Conservation (phyloP, 2,797 vertebrate species). For the Fistularia commersonii region DNA sequence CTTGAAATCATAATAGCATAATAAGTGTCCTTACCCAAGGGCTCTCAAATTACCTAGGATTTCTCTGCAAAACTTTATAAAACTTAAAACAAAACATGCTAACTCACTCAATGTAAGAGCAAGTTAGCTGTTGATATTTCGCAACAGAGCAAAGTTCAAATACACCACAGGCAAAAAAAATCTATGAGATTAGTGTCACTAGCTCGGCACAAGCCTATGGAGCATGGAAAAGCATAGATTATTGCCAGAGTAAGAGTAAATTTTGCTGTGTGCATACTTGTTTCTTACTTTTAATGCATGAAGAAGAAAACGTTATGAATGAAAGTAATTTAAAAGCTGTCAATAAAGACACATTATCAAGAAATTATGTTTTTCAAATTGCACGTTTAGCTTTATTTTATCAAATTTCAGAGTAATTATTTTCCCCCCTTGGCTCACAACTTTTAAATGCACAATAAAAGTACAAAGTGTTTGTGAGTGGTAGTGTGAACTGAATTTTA, state of each 20-base stretch:
- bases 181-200: conserved; percentile 48
- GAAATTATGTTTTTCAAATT: neutral
- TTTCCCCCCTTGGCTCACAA: too few relatives aligned
- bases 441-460: too few relatives aligned
- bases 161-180: conserved; percentile 26
- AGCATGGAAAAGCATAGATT: conserved; percentile 11
- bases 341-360: conserved; percentile 5
- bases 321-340: neutral
- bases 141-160: conserved; percentile 37
- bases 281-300: conserved; percentile 17
- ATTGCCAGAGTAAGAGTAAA: neutral
- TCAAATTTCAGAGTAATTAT: too few relatives aligned
- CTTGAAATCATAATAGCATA: neutral
- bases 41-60: neutral
- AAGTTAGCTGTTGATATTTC: conserved; percentile 32
- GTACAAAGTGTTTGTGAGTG: too few relatives aligned
- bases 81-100: too few relatives aligned
- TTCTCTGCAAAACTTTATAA: too few relatives aligned
- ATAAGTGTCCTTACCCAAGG: conserved; percentile 7
- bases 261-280: conserved; percentile 20
- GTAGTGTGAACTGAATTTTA: too few relatives aligned
- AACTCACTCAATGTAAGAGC: conserved; percentile 21
- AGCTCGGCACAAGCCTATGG: conserved; percentile 24
- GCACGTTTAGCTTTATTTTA: too few relatives aligned
- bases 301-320: conserved; percentile 2